phyloP scores from a whole-genome alignment of 2,113 vertebrate genomes.

The Lycaon pictus region DNA sequence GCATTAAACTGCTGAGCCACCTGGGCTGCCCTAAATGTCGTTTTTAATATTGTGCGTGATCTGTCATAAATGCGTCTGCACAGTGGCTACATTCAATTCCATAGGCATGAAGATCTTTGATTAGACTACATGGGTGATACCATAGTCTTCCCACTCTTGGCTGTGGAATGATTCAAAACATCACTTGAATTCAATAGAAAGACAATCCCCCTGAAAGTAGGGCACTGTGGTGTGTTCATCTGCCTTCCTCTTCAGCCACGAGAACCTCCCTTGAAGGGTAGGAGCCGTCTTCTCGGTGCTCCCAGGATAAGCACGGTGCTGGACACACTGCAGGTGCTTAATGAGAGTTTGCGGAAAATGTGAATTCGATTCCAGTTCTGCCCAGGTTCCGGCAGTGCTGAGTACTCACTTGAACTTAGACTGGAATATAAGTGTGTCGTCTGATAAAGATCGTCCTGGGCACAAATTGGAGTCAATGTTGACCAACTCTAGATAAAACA shows the following conservation, averaged over 20 bases:
- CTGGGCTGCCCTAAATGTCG: background rate
- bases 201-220: background rate
- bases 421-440: background rate
- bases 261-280: background rate
- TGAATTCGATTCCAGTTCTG: background rate
- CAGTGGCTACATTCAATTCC: background rate
- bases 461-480: background rate
- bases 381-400: background rate
- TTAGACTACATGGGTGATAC: background rate
- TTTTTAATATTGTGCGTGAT: slow-evolving; percentile 25
- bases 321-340: background rate
- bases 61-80: background rate
- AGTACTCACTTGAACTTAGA: slow-evolving; percentile 51
- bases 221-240: background rate
- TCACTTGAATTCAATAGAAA: slow-evolving; percentile 39
- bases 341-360: slow-evolving; percentile 24
- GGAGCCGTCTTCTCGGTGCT: background rate
- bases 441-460: background rate
- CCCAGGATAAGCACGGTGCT: background rate
- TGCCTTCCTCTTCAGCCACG: background rate
- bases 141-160: background rate
- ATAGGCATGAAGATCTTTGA: slow-evolving; percentile 9
- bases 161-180: background rate
- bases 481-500: slow-evolving; percentile 3
- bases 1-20: too few relatives aligned